phyloP scores from a whole-genome alignment of 2,113 vertebrate species.

The Etheostoma spectabile region DNA sequence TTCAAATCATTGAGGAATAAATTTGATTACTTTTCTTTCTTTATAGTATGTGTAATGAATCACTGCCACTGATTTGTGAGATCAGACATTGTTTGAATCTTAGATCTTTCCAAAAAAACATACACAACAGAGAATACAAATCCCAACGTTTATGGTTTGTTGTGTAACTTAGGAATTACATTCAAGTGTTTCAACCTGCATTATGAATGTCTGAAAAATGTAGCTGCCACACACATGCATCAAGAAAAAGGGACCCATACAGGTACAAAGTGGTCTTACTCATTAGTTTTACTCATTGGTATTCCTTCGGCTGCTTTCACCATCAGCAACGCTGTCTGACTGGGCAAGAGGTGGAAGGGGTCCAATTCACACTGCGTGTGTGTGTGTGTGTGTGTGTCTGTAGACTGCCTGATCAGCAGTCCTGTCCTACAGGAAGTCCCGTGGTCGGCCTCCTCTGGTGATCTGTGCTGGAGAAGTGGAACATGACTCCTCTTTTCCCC shows the following conservation, averaged over 20 bases:
- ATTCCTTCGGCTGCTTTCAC: constrained; percentile 69
- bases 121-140: not conserved
- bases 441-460: constrained; percentile 69
- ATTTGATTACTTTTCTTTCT: not conserved
- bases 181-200: not conserved
- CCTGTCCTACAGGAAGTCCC: constrained; percentile 77
- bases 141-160: not conserved
- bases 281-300: constrained; percentile 65
- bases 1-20: not conserved
- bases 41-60: not conserved
- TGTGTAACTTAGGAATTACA: not conserved
- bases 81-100: not conserved
- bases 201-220: not conserved
- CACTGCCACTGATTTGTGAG: not conserved
- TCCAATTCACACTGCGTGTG: constrained; percentile 61
- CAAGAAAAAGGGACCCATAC: not conserved
- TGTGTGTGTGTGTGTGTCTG: constrained; percentile 18
- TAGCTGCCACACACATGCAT: not conserved
- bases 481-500: constrained; percentile 58
- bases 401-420: constrained; percentile 80
- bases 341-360: constrained; percentile 65
- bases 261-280: constrained; percentile 42
- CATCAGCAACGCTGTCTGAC: constrained; percentile 61
- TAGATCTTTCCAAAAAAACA: not conserved
- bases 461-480: constrained; percentile 71